Conservation (phyloP, 92 coral and sea anemone species). For the Metridium senile region DNA sequence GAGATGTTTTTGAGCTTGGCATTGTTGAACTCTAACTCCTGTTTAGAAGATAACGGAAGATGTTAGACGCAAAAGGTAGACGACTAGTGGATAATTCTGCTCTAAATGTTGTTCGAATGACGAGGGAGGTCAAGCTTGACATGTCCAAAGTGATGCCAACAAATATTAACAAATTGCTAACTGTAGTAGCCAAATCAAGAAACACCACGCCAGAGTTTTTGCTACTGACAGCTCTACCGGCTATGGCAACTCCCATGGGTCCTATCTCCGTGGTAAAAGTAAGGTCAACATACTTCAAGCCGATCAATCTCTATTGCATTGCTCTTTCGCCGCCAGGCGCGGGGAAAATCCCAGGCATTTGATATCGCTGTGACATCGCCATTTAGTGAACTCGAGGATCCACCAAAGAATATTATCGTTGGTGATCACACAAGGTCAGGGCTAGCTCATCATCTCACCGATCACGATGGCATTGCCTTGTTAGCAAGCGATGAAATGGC, state of each 20-base stretch:
- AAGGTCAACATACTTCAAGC: constrained; percentile 5
- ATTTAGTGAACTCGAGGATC: not conserved
- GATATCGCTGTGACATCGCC: constrained; percentile 9
- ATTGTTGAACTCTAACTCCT: constrained; percentile 59
- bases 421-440: constrained; percentile 18
- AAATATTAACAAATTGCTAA: not conserved
- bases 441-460: not conserved
- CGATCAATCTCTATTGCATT: not conserved
- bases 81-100: not conserved
- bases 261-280: constrained; percentile 5
- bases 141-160: not conserved
- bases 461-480: constrained; percentile 4
- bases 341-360: constrained; percentile 21
- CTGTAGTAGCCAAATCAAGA: constrained; percentile 16
- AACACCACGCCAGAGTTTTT: constrained; percentile 22
- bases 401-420: not conserved
- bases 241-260: constrained; percentile 12
- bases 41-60: constrained; percentile 56
- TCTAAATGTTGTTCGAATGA: not conserved
- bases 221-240: constrained; percentile 16
- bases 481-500: constrained; percentile 12
- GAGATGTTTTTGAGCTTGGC: constrained; percentile 53
- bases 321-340: constrained; percentile 13
- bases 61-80: constrained; percentile 20
- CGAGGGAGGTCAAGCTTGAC: constrained; percentile 7